A percentile compares a stretch with the other conserved stretches of the same genome.
phyloP scores from a whole-genome alignment of 2,797 vertebrate species.

The Prunella strophiata region DNA sequence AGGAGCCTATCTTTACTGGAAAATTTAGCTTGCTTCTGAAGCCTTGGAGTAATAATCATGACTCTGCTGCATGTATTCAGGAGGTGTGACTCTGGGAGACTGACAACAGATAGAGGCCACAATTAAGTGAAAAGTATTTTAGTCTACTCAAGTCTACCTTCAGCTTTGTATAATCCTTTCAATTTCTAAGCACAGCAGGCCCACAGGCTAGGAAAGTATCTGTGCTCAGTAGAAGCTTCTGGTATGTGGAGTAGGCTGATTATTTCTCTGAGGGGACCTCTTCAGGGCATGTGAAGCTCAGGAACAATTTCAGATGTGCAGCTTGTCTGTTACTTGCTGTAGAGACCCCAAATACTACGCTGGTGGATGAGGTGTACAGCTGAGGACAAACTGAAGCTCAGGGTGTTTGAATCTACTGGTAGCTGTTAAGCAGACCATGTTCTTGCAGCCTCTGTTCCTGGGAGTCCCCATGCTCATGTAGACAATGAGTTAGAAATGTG shows the following conservation, averaged over 20 bases:
- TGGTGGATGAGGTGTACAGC: neutral
- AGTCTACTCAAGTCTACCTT: neutral
- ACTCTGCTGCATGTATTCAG: neutral
- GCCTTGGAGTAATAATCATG: neutral
- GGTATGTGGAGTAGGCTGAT: neutral
- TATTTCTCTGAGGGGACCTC: neutral
- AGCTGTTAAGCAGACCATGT: neutral
- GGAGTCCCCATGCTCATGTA: neutral
- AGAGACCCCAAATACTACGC: fast-evolving
- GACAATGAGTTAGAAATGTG: neutral
- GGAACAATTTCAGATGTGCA: neutral
- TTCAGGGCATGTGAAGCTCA: neutral
- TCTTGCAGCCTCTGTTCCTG: neutral
- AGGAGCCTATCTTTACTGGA: neutral
- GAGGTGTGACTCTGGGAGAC: neutral
- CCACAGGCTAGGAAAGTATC: neutral
- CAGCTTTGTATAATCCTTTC: neutral
- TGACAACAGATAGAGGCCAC: neutral
- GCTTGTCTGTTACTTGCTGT: neutral
- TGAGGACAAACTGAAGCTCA: neutral
- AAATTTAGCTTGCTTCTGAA: neutral
- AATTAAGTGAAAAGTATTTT: neutral
- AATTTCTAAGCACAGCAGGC: neutral
- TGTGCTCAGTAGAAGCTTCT: neutral
- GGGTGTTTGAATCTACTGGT: neutral